These are phyloP conservation scores for Istiophorus platypterus DNA, from an alignment of 2,113 vertebrate species.

Conservation along the genomic window DNA sequence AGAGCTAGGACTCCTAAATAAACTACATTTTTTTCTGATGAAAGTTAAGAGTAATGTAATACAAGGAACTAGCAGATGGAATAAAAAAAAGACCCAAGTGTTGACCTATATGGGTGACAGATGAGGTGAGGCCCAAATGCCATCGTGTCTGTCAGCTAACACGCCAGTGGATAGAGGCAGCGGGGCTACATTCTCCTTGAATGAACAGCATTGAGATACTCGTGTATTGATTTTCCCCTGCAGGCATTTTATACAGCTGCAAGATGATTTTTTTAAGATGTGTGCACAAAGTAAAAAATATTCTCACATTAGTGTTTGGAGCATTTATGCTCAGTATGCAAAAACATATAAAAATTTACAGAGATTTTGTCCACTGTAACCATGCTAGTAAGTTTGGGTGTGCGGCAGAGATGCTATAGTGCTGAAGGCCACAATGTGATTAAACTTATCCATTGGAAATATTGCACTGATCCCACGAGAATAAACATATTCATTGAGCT, in stretches of 20 bases:
- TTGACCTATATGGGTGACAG: slow-evolving; percentile 29
- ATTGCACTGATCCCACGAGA: too few relatives aligned
- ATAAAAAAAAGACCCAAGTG: slow-evolving; percentile 43
- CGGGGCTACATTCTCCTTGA: slow-evolving; percentile 8
- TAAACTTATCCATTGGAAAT: too few relatives aligned
- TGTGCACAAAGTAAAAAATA: neutral
- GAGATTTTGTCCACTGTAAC: neutral
- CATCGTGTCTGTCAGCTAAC: slow-evolving; percentile 15
- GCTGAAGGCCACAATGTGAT: too few relatives aligned
- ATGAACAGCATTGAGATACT: neutral
- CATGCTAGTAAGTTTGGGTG: neutral
- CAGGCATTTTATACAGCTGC: slow-evolving; percentile 13
- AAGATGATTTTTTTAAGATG: slow-evolving; percentile 17
- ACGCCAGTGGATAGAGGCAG: slow-evolving; percentile 11
- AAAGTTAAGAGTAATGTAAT: neutral
- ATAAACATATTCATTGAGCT: neutral
- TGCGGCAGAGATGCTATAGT: too few relatives aligned
- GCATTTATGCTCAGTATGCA: neutral
- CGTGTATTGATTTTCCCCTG: slow-evolving; percentile 32
- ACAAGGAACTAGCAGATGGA: slow-evolving; percentile 21
- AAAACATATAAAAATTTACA: neutral
- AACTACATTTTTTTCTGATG: neutral
- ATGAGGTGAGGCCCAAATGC: slow-evolving; percentile 27
- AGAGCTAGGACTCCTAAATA: neutral
- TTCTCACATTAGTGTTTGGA: neutral